These are phyloP conservation scores for Leptinotarsa undecemlineata DNA, from an alignment of 1,140 invertebrate genomes.

Conservation along the genomic window DNA sequence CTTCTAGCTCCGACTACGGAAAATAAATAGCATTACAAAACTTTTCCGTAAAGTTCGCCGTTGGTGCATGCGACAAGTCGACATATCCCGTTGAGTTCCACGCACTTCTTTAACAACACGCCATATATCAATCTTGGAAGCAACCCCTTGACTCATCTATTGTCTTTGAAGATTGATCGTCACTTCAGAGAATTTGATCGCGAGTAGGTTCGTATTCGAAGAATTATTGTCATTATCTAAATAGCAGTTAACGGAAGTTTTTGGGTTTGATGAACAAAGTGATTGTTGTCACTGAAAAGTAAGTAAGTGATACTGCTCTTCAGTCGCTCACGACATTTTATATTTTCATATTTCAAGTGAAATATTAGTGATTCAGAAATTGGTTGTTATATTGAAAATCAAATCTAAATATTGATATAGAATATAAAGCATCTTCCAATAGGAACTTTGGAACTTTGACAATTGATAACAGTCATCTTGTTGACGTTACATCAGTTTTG, in stretches of 20 bases:
- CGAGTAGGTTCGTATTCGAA: neutral
- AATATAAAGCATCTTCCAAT: too few relatives aligned
- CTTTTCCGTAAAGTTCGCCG: neutral
- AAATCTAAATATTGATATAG: too few relatives aligned
- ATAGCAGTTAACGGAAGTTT: neutral
- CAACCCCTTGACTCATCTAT: conserved; percentile 6
- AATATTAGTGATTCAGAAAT: too few relatives aligned
- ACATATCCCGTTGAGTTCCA: neutral
- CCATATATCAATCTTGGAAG: neutral
- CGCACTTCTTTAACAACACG: neutral
- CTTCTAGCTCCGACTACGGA: neutral
- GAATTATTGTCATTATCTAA: neutral
- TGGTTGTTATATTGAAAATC: too few relatives aligned
- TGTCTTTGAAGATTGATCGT: neutral
- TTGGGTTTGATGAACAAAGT: neutral
- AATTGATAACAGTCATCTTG: too few relatives aligned
- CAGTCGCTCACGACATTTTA: neutral
- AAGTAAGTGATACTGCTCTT: too few relatives aligned
- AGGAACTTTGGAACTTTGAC: too few relatives aligned
- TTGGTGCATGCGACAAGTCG: neutral
- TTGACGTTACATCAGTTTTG: too few relatives aligned
- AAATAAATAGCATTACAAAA: conserved; percentile 4
- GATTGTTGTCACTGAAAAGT: neutral
- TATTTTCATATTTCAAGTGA: neutral
- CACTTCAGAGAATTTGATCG: neutral